A percentile compares a stretch with the other conserved stretches of the same genome.
Conservation (phyloP, 1,140 invertebrate species). For the Aphelinus certus region DNA sequence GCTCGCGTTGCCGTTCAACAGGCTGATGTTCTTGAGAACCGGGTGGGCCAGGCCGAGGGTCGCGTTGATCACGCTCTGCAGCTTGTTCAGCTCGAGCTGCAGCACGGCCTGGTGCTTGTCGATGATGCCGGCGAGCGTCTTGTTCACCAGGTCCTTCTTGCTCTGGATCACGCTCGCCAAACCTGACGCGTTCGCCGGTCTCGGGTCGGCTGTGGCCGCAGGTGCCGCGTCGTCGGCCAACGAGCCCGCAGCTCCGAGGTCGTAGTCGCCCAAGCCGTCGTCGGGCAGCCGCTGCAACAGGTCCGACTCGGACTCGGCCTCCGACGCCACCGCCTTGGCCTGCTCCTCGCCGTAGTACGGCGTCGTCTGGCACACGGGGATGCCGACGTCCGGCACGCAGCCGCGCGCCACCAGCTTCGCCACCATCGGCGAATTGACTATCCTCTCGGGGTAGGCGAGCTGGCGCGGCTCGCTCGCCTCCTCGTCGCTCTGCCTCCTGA, state of each 20-base stretch:
- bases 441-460: constrained; percentile 36
- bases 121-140: neutral
- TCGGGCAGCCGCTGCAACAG: neutral
- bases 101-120: neutral
- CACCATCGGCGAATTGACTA: constrained; percentile 42
- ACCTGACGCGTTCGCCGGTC: too few species aligned
- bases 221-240: too few species aligned
- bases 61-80: neutral
- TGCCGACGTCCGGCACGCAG: constrained; percentile 44
- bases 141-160: neutral
- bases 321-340: neutral
- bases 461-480: neutral
- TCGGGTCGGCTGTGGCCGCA: too few species aligned
- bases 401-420: constrained; percentile 43
- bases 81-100: neutral
- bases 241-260: too few species aligned
- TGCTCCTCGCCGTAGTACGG: neutral
- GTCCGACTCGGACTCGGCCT: neutral
- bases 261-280: too few species aligned
- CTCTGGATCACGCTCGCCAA: neutral
- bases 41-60: too few species aligned
- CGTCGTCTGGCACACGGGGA: constrained; percentile 35
- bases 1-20: too few species aligned
- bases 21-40: too few species aligned
- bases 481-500: neutral